phyloP scores from a whole-genome alignment of 1,140 invertebrate species.

The Drosophila bocki region DNA sequence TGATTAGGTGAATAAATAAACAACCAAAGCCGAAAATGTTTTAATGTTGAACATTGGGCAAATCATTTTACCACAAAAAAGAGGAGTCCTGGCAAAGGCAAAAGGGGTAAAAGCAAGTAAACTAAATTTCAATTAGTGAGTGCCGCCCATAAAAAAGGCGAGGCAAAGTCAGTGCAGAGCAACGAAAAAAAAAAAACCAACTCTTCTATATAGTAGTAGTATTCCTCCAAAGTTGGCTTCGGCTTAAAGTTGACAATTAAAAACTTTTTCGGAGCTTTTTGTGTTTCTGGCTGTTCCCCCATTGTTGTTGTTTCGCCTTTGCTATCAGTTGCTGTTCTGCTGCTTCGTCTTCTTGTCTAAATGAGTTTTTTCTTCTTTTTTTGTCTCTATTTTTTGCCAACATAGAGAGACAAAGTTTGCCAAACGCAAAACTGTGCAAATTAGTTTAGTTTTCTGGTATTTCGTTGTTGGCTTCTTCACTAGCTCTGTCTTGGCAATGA shows the following conservation, averaged over 20 bases:
- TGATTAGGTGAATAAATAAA: slow-evolving; percentile 20
- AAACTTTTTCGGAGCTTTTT: slow-evolving; percentile 60
- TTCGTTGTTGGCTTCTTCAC: slow-evolving; percentile 13
- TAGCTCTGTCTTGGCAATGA: slow-evolving; percentile 44
- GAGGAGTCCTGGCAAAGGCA: neutral
- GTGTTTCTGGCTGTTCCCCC: slow-evolving; percentile 33
- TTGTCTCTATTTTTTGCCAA: neutral
- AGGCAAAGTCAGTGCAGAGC: slow-evolving; percentile 1
- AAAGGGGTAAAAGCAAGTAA: slow-evolving; percentile 11
- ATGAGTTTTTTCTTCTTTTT: slow-evolving; percentile 52
- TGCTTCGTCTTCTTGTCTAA: slow-evolving; percentile 52
- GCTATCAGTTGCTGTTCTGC: slow-evolving; percentile 36
- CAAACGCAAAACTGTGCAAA: slow-evolving; percentile 72
- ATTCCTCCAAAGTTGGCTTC: slow-evolving; percentile 34
- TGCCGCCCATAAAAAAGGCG: slow-evolving; percentile 23
- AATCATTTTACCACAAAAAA: slow-evolving; percentile 6
- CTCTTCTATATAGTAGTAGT: slow-evolving; percentile 6
- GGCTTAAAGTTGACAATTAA: slow-evolving; percentile 81
- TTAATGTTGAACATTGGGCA: slow-evolving; percentile 9
- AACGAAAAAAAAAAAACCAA: slow-evolving; percentile 10
- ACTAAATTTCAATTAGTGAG: slow-evolving; percentile 73
- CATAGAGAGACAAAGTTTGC: slow-evolving; percentile 63
- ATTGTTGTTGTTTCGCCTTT: slow-evolving; percentile 37
- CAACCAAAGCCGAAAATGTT: slow-evolving; percentile 15
- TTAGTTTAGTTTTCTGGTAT: slow-evolving; percentile 69